Evolutionary conservation across 1,140 invertebrate species (phyloP).

Genomic region (Drosophila subpulchrella): DNA sequence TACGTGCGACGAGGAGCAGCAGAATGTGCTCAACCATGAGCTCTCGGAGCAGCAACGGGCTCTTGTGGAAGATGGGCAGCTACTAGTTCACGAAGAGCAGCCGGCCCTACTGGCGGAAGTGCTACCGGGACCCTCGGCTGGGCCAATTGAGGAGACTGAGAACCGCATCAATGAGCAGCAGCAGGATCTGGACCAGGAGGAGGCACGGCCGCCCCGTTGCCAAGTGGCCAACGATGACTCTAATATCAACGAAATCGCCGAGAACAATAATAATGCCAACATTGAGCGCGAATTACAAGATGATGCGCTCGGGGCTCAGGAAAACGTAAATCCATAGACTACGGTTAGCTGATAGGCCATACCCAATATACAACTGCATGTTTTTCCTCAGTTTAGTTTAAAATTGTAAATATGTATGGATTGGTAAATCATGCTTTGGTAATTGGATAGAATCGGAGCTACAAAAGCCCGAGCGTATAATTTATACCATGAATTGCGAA

Average conservation of each 20-base stretch:
- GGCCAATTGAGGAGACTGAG: conserved; percentile 74
- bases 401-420: conserved; percentile 26
- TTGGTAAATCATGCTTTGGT: not conserved
- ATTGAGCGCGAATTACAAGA: conserved; percentile 81
- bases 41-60: conserved; percentile 40
- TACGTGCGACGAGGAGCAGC: conserved; percentile 69
- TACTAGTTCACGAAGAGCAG: not conserved
- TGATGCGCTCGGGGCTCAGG: conserved; percentile 63
- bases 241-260: conserved; percentile 84
- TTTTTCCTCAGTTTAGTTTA: not conserved
- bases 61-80: not conserved
- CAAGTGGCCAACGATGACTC: conserved; percentile 48
- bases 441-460: not conserved
- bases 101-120: not conserved
- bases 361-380: conserved; percentile 1
- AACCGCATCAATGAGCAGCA: conserved; percentile 76
- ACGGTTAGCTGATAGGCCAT: conserved; percentile 2
- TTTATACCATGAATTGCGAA: conserved; percentile 7
- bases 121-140: conserved; percentile 2
- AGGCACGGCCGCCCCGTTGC: conserved; percentile 45
- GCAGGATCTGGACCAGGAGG: conserved; percentile 19
- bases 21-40: conserved; percentile 76
- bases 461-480: conserved; percentile 3
- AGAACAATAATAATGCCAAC: conserved; percentile 83
- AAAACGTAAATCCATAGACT: conserved; percentile 43